Evolutionary conservation across 2,888 invertebrate genomes (phyloP).

Genomic region (Salpingus planirostris): DNA sequence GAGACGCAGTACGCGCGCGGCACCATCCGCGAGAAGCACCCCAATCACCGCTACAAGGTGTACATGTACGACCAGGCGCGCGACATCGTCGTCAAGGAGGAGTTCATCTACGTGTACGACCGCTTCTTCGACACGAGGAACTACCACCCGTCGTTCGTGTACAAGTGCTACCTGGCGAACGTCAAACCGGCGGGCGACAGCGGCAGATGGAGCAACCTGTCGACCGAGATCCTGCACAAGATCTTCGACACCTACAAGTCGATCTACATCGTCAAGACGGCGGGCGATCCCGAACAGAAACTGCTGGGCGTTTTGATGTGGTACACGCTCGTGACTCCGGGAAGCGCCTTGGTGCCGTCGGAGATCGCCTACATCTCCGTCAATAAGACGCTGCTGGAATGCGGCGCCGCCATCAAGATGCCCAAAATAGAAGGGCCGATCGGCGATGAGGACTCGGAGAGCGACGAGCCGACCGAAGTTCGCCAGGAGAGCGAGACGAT

Average conservation of each 20-base stretch:
- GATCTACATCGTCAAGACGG: conserved; percentile 48
- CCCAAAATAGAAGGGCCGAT: neutral
- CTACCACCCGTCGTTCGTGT: conserved; percentile 38
- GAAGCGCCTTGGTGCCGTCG: conserved; percentile 59
- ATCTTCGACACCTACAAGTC: conserved; percentile 45
- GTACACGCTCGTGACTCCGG: conserved; percentile 50
- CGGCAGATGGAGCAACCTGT: conserved; percentile 50
- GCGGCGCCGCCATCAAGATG: conserved; percentile 41
- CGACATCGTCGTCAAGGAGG: conserved; percentile 23
- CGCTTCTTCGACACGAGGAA: conserved; percentile 25
- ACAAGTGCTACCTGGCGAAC: conserved; percentile 61
- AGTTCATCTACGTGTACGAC: conserved; percentile 43
- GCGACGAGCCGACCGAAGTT: too few relatives aligned
- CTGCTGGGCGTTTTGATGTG: conserved; percentile 50
- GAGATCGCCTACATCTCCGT: conserved; percentile 55
- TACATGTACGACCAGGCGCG: conserved; percentile 60
- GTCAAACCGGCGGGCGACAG: conserved; percentile 60
- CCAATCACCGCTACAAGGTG: conserved; percentile 40
- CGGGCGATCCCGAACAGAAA: conserved; percentile 41
- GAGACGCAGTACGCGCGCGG: conserved; percentile 59
- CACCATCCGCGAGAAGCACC: conserved; percentile 7
- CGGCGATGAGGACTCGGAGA: conserved; percentile 3
- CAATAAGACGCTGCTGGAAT: conserved; percentile 55
- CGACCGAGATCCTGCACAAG: conserved; percentile 48
- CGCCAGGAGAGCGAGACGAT: neutral